Base-by-base conservation (phyloP, 2,797 vertebrate species). In the Picus viridis region DNA sequence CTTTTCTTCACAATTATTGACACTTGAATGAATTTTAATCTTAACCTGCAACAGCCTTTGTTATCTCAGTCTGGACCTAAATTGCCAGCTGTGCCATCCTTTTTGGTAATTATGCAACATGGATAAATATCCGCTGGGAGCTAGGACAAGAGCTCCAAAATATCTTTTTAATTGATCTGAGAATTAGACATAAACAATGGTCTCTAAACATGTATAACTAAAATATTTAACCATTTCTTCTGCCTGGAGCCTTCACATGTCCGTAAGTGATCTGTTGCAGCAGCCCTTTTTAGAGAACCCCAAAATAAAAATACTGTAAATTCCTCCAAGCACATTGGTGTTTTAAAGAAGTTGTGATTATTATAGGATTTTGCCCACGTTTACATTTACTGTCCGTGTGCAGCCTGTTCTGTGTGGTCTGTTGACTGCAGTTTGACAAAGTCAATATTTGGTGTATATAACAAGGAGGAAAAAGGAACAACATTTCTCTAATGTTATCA, bases 81-180 rank as follows among this genome's bases (percentile, higher is more conserved):
- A 72, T 53, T 92, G n/a, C 89, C 88, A 94, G 89, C 84, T 94
- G 83, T 93, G 83, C 53, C 90, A 67, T 63, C 54, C 32, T 83
- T 36, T 91, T 88, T 83, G 63, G 67, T 85, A 81, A 89, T 92
- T 73, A 20, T 0, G 2, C 77, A 71, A 64, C 16, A 57, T 47
- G 49, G 32, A 70, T 54, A 70, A 92, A 76, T 51, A 80, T 30
- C 74, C 75, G 47, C 29, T 72, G 76, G 63, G 68, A 88, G 34
- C n/a, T 85, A 77, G 63, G 67, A 86, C 63, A 95, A 74, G 45
- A 88, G 47, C 26, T 83, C 51, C 62, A 92, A 73, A 56, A 86
- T 77, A 61, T 77, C 39, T 86, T 92, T 93, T 73, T 65, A 71
- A 86, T 85, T 91, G 41, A 57, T 75, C 80, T 6, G 1, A 80